phyloP scores from a whole-genome alignment of 2,113 vertebrate genomes.

The Labrus mixtus region DNA sequence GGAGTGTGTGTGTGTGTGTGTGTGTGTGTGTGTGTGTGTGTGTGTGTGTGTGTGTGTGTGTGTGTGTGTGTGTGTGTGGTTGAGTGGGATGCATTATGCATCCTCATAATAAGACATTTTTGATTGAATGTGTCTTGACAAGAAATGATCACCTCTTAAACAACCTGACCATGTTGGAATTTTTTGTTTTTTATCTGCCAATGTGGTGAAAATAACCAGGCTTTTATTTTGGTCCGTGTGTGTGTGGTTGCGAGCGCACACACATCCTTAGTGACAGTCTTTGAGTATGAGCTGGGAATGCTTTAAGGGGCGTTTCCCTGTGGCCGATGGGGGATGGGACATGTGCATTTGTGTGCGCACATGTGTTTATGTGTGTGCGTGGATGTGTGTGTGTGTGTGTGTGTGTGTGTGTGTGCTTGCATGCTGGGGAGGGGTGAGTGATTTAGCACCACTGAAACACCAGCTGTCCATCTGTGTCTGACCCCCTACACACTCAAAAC shows the following conservation, averaged over 20 bases:
- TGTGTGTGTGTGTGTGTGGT: constrained; percentile 39
- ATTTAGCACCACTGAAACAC: constrained; percentile 99
- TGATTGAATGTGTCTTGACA: constrained; percentile 59
- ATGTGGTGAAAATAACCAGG: constrained; percentile 33
- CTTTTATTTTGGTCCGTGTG: constrained; percentile 61
- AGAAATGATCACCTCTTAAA: constrained; percentile 65
- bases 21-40: constrained; percentile 44
- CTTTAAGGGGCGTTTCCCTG: constrained; percentile 78
- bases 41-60: constrained; percentile 58
- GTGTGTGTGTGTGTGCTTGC: constrained; percentile 52
- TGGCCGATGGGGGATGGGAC: constrained; percentile 75
- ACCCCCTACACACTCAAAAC: constrained; percentile 78
- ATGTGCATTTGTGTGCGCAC: constrained; percentile 51
- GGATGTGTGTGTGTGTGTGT: constrained; percentile 35
- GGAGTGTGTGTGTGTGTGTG: constrained; percentile 60
- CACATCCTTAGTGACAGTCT: constrained; percentile 47
- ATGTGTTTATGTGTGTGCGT: constrained; percentile 34
- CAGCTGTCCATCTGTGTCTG: constrained; percentile 96
- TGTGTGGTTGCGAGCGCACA: constrained; percentile 52
- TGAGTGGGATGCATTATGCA: constrained; percentile 83
- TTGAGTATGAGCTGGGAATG: constrained; percentile 72
- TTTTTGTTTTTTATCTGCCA: constrained; percentile 37
- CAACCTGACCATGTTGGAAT: constrained; percentile 34
- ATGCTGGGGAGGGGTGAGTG: constrained; percentile 91
- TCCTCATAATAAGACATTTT: constrained; percentile 44